phyloP scores from a whole-genome alignment of 2,797 vertebrate species.

The Malurus leucopterus region DNA sequence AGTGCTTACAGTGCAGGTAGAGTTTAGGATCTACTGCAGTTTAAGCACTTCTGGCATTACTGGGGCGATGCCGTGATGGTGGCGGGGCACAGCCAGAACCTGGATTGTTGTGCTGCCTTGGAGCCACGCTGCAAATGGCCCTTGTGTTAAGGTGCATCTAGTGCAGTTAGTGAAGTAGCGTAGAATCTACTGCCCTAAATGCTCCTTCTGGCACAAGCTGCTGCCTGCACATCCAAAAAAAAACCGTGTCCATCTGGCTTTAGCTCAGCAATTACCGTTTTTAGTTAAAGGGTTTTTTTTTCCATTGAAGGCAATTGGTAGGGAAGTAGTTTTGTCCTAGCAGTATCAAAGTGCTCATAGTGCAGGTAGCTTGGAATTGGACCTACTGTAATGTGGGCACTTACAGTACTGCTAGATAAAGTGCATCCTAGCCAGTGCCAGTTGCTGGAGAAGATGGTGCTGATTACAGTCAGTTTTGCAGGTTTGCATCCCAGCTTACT shows the following conservation, averaged over 20 bases:
- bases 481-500: slow-evolving; percentile 90
- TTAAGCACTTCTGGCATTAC: slow-evolving; percentile 79
- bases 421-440: slow-evolving; percentile 8
- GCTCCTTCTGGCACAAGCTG: slow-evolving; percentile 96
- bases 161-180: slow-evolving; percentile 95
- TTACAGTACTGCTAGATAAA: slow-evolving; percentile 86
- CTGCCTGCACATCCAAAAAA: slow-evolving; percentile 30
- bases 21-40: slow-evolving; percentile 74
- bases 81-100: not conserved
- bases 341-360: slow-evolving; percentile 98
- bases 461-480: slow-evolving; percentile 89
- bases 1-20: slow-evolving; percentile 88
- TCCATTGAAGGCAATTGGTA: not conserved
- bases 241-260: not conserved
- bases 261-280: not conserved
- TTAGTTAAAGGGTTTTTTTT: not conserved
- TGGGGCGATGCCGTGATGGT: slow-evolving; percentile 44
- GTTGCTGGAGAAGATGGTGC: slow-evolving; percentile 39
- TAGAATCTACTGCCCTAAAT: slow-evolving; percentile 98
- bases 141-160: slow-evolving; percentile 99
- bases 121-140: not conserved
- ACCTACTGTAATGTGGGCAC: slow-evolving; percentile 97
- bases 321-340: slow-evolving; percentile 65
- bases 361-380: slow-evolving; percentile 88
- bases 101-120: not conserved